Percentiles rank a stretch among this genome's conserved stretches.
Conservation (phyloP, 1,140 invertebrate genomes). For the Drosophila pruinosa region DNA sequence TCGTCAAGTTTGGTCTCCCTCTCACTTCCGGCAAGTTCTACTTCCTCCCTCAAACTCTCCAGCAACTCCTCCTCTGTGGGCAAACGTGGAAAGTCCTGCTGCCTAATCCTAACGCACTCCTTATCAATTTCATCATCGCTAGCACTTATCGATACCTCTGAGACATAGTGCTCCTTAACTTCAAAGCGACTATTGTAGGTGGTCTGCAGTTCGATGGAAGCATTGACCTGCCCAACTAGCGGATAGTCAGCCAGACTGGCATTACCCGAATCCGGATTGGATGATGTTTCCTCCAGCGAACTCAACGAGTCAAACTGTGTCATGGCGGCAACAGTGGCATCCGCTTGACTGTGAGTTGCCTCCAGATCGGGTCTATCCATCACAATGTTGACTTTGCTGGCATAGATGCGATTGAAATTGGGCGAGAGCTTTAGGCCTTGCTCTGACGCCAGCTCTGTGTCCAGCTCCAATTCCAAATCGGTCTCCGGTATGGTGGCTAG, state of each 20-base stretch:
- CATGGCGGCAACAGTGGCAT: not conserved
- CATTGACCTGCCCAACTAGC: constrained; percentile 49
- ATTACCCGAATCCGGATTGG: constrained; percentile 79
- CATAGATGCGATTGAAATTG: constrained; percentile 77
- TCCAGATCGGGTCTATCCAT: constrained; percentile 40
- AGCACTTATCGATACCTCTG: constrained; percentile 61
- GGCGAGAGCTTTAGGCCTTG: constrained; percentile 60
- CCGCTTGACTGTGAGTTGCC: not conserved
- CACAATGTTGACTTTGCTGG: constrained; percentile 69
- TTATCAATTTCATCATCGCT: constrained; percentile 30
- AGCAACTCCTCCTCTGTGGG: constrained; percentile 68
- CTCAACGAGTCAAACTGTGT: constrained; percentile 72
- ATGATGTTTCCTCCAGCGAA: constrained; percentile 74
- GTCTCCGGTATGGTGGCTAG: constrained; percentile 76
- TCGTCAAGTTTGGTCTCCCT: not conserved
- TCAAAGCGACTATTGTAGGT: constrained; percentile 71
- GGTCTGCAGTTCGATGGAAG: constrained; percentile 58
- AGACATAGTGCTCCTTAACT: constrained; percentile 62
- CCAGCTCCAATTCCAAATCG: constrained; percentile 37
- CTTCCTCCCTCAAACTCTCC: constrained; percentile 64
- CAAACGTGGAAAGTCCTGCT: constrained; percentile 61
- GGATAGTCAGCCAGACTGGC: constrained; percentile 77
- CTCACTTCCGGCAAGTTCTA: constrained; percentile 12
- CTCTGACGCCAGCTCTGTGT: constrained; percentile 23
- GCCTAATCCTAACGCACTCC: not conserved